phyloP scores from a whole-genome alignment of 1,140 invertebrate genomes.

The Nymphalis io region DNA sequence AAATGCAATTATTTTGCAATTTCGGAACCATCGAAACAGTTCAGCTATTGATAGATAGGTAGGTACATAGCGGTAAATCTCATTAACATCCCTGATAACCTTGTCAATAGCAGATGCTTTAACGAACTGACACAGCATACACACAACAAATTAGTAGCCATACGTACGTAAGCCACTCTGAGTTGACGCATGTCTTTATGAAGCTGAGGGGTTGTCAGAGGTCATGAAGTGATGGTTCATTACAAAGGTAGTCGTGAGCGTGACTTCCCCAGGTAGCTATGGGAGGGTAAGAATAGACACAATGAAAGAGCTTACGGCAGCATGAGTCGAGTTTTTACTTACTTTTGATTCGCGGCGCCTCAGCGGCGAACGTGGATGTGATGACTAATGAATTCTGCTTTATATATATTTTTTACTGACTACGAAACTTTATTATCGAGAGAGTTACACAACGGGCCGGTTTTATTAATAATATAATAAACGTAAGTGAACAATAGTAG shows the following conservation, averaged over 20 bases:
- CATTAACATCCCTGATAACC: slow-evolving; percentile 10
- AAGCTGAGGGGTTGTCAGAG: slow-evolving; percentile 11
- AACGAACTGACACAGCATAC: not conserved
- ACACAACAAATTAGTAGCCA: not conserved
- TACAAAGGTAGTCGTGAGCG: slow-evolving; percentile 45
- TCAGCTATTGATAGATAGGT: not conserved
- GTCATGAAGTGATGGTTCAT: slow-evolving; percentile 24
- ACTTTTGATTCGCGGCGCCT: slow-evolving; percentile 62
- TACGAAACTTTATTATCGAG: slow-evolving; percentile 16
- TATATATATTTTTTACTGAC: slow-evolving; percentile 35
- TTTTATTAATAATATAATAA: slow-evolving; percentile 15
- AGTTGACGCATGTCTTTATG: slow-evolving; percentile 6
- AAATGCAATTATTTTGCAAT: not conserved
- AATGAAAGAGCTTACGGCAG: slow-evolving; percentile 50
- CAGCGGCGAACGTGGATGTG: slow-evolving; percentile 39
- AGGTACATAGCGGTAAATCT: not conserved
- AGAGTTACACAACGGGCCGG: slow-evolving; percentile 4
- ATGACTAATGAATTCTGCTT: slow-evolving; percentile 54
- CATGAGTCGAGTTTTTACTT: slow-evolving; percentile 57
- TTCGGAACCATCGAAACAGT: not conserved
- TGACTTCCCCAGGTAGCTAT: slow-evolving; percentile 63
- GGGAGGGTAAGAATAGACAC: slow-evolving; percentile 53
- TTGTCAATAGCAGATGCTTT: slow-evolving; percentile 13
- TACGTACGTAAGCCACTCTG: not conserved
- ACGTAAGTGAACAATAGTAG: slow-evolving; percentile 11